Base-by-base conservation (phyloP, 1,140 invertebrate genomes). In the Drosophila neocordata region DNA sequence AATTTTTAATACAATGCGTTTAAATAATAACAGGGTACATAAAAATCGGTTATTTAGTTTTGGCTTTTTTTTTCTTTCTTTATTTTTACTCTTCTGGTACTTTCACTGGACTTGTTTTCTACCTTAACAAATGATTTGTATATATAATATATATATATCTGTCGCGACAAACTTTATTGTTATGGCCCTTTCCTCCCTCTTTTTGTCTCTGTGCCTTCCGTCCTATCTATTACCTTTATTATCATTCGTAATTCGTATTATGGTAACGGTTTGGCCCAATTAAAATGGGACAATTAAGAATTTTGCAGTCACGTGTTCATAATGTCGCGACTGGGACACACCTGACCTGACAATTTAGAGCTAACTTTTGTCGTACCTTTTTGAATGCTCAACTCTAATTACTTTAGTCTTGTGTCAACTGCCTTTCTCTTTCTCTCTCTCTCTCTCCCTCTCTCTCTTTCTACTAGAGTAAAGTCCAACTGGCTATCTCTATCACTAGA, bases 281-380 rank as follows among this genome's bases (percentile, higher is more conserved):
- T 77, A 73, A 60, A 68, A 68, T 71, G 31, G 67, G 74, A 51
- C 82, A 70, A 87, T 87, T 87, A 82, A 63, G 78, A 82, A 75
- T 78, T 31, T 81, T 59, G 65, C 67, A 78, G 82, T 65, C 82
- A 81, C 82, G 70, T 81, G 78, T 75, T 81, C 72, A 76, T 76
- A 85, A 85, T 78, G 74, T 44, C 67, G 63, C 65, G 34, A 9
- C 53, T 22, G 34, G 37, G 60, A 74, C 63, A 74, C 72, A 75
- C 72, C 72, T 68, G 41, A 12, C 48, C 22, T 38, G 66, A 31
- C 60, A 62, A 41, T 51, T 62, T 38, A 41, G 53, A 56, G 27
- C 53, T 9, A 56, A 56, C 27, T 56, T 31, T 56, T 35, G 27
- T 35, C 27, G 41, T 48, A 2, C 41, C 20, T 48, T 31, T 48